Evolutionary conservation across 2,888 invertebrate species (phyloP).

Genomic region (Drosophila paranaensis): DNA sequence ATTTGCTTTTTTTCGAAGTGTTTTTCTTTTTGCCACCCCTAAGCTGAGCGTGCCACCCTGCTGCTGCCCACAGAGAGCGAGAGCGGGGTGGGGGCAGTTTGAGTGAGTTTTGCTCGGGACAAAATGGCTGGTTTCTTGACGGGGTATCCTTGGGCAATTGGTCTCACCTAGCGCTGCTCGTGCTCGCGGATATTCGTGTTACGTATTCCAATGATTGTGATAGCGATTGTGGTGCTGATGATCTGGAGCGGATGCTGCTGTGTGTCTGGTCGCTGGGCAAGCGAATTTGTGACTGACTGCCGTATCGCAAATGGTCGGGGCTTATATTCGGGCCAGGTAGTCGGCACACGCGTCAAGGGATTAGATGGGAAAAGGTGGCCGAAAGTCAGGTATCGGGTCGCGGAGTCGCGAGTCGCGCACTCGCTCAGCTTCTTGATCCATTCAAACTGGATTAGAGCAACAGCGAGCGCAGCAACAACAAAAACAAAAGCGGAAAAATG

Average conservation of each 20-base stretch:
- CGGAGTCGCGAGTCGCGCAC: conserved; percentile 42
- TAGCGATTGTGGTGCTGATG: not conserved
- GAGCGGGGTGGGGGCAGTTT: conserved; percentile 46
- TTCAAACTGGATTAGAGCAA: conserved; percentile 69
- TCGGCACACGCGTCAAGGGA: conserved; percentile 70
- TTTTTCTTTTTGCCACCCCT: conserved; percentile 76
- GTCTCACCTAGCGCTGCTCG: conserved; percentile 48
- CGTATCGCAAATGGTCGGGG: conserved; percentile 33
- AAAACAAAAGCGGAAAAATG: conserved; percentile 13
- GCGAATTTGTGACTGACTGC: conserved; percentile 58
- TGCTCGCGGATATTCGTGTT: conserved; percentile 1
- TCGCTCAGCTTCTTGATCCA: conserved; percentile 61
- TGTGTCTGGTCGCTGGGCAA: conserved; percentile 48
- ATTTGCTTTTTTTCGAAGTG: conserved; percentile 24
- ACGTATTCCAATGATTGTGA: conserved; percentile 55
- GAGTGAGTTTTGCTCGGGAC: conserved; percentile 61
- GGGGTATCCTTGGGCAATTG: conserved; percentile 21
- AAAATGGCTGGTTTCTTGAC: conserved; percentile 49
- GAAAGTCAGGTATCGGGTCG: conserved; percentile 70
- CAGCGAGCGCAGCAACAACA: conserved; percentile 13
- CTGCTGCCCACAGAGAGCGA: not conserved
- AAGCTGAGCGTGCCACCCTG: conserved; percentile 29
- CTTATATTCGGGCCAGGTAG: conserved; percentile 63
- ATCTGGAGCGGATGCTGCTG: conserved; percentile 15
- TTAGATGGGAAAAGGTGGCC: conserved; percentile 61